phyloP scores from a whole-genome alignment of 1,140 invertebrate genomes.

The Nephila pilipes region DNA sequence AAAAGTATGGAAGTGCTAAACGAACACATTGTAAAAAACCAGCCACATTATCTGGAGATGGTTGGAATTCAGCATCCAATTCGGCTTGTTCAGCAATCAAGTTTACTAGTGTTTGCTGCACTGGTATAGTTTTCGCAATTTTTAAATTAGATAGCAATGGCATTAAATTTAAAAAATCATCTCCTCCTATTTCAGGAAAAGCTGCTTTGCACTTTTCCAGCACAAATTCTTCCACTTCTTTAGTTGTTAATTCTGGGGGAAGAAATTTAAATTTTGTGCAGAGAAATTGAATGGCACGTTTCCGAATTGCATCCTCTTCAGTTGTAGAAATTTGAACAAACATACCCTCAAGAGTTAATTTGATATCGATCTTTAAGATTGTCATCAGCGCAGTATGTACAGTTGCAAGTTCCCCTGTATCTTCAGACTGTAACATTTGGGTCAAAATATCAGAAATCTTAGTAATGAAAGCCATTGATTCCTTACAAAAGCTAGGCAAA shows the following conservation, averaged over 20 bases:
- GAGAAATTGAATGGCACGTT: slow-evolving; percentile 94
- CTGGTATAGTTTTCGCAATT: slow-evolving; percentile 89
- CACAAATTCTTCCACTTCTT: slow-evolving; percentile 92
- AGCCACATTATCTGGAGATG: slow-evolving; percentile 88
- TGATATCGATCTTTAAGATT: slow-evolving; percentile 85
- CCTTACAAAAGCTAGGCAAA: slow-evolving; percentile 92
- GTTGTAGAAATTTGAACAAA: slow-evolving; percentile 91
- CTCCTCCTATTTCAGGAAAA: slow-evolving; percentile 90
- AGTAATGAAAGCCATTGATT: slow-evolving; percentile 89
- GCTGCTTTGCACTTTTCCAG: slow-evolving; percentile 94
- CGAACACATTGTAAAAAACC: slow-evolving; percentile 92
- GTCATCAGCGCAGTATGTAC: slow-evolving; percentile 88
- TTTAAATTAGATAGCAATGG: slow-evolving; percentile 90
- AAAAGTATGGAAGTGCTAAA: slow-evolving; percentile 88
- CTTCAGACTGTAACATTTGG: slow-evolving; percentile 93
- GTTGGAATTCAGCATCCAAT: slow-evolving; percentile 87
- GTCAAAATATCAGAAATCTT: slow-evolving; percentile 95
- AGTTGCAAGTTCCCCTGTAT: slow-evolving; percentile 89
- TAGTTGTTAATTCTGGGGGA: slow-evolving; percentile 89
- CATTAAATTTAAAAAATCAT: slow-evolving; percentile 95
- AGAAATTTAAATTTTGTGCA: slow-evolving; percentile 90
- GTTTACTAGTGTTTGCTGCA: slow-evolving; percentile 92
- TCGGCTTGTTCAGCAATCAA: slow-evolving; percentile 92
- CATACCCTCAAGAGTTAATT: slow-evolving; percentile 89
- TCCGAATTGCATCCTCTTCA: slow-evolving; percentile 87